Conservation (phyloP, 2,888 invertebrate species). For the Microctonus aethiopoides region DNA sequence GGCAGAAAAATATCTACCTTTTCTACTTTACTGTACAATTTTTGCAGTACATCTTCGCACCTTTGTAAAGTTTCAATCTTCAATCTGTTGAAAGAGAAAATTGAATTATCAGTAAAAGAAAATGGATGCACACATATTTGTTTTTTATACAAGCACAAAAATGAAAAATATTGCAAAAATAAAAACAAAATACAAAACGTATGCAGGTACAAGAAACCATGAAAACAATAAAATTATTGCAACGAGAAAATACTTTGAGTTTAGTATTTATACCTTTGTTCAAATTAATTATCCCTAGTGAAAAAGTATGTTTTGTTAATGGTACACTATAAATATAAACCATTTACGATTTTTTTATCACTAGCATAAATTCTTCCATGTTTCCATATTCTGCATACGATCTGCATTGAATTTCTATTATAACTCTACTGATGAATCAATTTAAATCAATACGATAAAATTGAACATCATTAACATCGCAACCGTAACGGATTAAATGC, state of each 20-base stretch:
- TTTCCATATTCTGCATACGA: slow-evolving; percentile 13
- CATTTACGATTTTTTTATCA: neutral
- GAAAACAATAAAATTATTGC: neutral
- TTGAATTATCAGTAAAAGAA: slow-evolving; percentile 21
- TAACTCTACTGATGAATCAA: slow-evolving; percentile 12
- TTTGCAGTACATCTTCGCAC: slow-evolving; percentile 77
- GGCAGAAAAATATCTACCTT: slow-evolving; percentile 67
- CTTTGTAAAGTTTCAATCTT: slow-evolving; percentile 76
- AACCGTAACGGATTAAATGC: slow-evolving; percentile 4
- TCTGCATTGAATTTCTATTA: neutral
- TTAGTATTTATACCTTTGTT: neutral
- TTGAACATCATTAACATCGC: slow-evolving; percentile 29
- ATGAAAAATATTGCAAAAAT: neutral
- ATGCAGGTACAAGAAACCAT: slow-evolving; percentile 28
- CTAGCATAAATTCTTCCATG: slow-evolving; percentile 1
- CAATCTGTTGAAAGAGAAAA: slow-evolving; percentile 69
- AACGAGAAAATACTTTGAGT: slow-evolving; percentile 40
- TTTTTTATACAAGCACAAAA: neutral
- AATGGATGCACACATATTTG: neutral
- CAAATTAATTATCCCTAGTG: neutral
- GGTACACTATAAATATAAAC: neutral
- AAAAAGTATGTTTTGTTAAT: neutral
- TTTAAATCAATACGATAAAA: neutral
- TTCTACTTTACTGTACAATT: slow-evolving; percentile 75
- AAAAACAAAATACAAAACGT: slow-evolving; percentile 26